phyloP scores from a whole-genome alignment of 2,113 vertebrate species.

The Eublepharis macularius region DNA sequence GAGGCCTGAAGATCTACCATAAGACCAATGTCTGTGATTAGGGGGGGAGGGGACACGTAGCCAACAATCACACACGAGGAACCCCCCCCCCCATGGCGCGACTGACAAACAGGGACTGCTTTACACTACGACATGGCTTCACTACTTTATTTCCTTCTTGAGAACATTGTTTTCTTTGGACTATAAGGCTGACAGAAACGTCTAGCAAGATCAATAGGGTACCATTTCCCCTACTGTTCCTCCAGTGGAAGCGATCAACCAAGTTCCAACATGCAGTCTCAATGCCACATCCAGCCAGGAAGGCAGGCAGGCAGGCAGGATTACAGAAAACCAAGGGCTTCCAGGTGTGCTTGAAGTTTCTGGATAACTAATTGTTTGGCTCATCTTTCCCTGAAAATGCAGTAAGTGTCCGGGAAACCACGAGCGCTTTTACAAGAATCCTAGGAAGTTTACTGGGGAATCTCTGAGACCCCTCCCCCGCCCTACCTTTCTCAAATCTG shows the following conservation, averaged over 20 bases:
- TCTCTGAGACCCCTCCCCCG: not conserved
- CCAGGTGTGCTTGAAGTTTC: not conserved
- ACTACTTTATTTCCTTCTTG: not conserved
- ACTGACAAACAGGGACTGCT: too few species aligned
- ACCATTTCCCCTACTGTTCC: not conserved
- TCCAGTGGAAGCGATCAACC: not conserved
- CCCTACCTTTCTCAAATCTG: not conserved
- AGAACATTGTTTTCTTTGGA: not conserved
- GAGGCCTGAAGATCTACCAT: not conserved
- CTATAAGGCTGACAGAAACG: not conserved
- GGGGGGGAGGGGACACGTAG: not conserved
- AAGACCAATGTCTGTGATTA: not conserved
- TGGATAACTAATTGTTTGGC: not conserved
- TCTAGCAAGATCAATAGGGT: not conserved
- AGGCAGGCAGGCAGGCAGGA: not conserved
- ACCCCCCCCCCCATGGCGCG: too few species aligned
- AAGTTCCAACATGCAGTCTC: not conserved
- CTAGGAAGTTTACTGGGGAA: too few species aligned
- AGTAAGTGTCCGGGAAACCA: too few species aligned
- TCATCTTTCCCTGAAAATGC: not conserved
- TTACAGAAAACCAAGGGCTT: not conserved
- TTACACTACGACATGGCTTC: not conserved
- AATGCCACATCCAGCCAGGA: not conserved
- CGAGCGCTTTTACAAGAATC: too few species aligned
- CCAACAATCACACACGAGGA: not conserved